Evolutionary conservation across 35 echinoderm and acorn worm species (phyloP), one percentile per base, ranked within the genome.

Genomic region (Apostichopus californicus): DNA sequence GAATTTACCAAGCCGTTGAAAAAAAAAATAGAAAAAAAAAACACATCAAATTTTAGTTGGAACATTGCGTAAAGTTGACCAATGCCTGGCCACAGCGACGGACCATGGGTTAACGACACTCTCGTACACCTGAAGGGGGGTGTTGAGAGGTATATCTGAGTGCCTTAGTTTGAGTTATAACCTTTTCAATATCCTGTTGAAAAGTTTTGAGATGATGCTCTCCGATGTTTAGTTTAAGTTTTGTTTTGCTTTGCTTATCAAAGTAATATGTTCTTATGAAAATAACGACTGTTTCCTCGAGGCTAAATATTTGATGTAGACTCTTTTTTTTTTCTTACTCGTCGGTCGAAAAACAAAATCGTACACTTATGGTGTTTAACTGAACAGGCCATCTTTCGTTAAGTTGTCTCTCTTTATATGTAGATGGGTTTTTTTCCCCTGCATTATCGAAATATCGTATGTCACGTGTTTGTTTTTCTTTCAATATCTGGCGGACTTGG

Each of bases 381-480:
- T 18, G 71, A 75, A 18, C 15, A 22, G 17, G 15, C 6, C 14
- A 75, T 75, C 71, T 75, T 18, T 75, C 71, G 17, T 75, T 75
- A 75, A 8, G 17, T 18, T 75, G 20, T 75, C 71, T 22, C 21
- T 20, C 71, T 14, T 75, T 75, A 9, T 46, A 46, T 14, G 64
- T 7, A 75, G 71, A 75, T 75, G 71, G 20, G 1, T 46, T 73
- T 13, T 22, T 28, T 28, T 28, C 26, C 21, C 6, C 21, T 75
- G 71, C 17, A 75, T 75, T 75, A 75, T 75, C 71, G 71, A 75
- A 75, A n/a, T 75, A 75, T 14, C 71, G 71, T 75, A 75, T 75
- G 71, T 18, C 21, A 75, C 17, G 20, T 75, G 71, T 75, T 75
- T 75, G 71, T 75, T 75, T 75, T 75, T 75, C 71, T 75, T 75